These are phyloP conservation scores for Dermolepida albohirtum DNA, from an alignment of 2,888 invertebrate species.

Conservation along the genomic window DNA sequence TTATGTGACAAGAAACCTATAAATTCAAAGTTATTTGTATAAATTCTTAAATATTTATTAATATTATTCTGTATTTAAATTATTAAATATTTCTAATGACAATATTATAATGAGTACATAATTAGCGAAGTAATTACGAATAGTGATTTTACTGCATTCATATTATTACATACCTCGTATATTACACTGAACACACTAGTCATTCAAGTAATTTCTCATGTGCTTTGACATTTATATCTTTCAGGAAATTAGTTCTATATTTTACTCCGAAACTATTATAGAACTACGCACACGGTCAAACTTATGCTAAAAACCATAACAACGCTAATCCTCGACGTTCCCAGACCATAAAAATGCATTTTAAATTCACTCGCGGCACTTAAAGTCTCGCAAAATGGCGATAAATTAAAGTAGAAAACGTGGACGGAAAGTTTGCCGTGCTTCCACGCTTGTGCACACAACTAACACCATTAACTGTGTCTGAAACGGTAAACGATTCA, in stretches of 20 bases:
- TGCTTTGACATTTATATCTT: slow-evolving; percentile 29
- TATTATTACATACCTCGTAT: too few relatives aligned
- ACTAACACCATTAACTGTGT: neutral
- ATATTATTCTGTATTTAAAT: too few relatives aligned
- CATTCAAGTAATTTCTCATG: slow-evolving; percentile 21
- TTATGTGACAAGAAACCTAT: too few relatives aligned
- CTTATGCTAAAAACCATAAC: slow-evolving; percentile 9
- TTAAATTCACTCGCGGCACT: slow-evolving; percentile 25
- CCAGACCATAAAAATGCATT: slow-evolving; percentile 16
- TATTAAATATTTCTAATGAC: too few relatives aligned
- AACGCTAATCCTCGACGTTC: neutral
- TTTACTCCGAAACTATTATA: slow-evolving; percentile 18
- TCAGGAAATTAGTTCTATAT: slow-evolving; percentile 33
- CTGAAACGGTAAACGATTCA: neutral
- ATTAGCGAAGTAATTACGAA: too few relatives aligned
- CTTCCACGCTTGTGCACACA: slow-evolving; percentile 1
- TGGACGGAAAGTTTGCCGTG: slow-evolving; percentile 3
- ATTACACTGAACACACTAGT: neutral
- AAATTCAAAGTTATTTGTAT: too few relatives aligned
- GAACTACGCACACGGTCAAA: neutral
- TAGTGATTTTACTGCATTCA: too few relatives aligned
- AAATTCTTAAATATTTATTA: too few relatives aligned
- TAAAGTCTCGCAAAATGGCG: slow-evolving; percentile 10
- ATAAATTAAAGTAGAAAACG: slow-evolving; percentile 12
- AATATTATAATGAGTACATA: too few relatives aligned